Evolutionary conservation across 2,797 vertebrate species (phyloP).

Genomic region (Acanthurus lineatus): DNA sequence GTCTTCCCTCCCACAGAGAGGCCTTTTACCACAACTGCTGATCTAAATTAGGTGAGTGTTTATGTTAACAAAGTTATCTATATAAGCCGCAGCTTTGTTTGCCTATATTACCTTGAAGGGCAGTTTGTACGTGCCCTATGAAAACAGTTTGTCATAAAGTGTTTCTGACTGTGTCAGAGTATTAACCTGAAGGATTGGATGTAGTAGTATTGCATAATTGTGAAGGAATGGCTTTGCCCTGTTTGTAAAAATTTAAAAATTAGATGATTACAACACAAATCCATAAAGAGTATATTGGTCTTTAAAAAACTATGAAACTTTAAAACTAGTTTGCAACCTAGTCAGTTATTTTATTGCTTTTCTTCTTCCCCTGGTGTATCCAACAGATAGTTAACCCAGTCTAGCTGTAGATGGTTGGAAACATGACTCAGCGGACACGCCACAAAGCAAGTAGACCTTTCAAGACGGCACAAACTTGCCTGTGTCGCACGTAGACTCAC

Average conservation of each 20-base stretch:
- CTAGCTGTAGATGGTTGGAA: slow-evolving; percentile 30
- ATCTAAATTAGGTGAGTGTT: slow-evolving; percentile 5
- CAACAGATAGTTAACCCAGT: slow-evolving; percentile 45
- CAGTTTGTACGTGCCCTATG: neutral
- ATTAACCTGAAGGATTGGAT: neutral
- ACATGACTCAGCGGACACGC: slow-evolving; percentile 58
- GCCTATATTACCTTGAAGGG: neutral
- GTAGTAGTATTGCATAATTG: neutral
- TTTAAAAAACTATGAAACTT: neutral
- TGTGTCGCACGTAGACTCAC: neutral
- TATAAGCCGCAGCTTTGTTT: slow-evolving; percentile 4
- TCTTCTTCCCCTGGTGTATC: neutral
- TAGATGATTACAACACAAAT: slow-evolving; percentile 4
- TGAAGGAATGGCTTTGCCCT: neutral
- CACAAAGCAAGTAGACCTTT: slow-evolving; percentile 41
- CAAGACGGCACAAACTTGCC: slow-evolving; percentile 21
- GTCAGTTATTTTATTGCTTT: slow-evolving; percentile 23
- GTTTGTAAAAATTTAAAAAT: slow-evolving; percentile 9
- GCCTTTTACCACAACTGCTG: neutral
- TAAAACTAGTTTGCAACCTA: neutral
- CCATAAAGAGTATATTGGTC: neutral
- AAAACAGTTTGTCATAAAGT: slow-evolving; percentile 18
- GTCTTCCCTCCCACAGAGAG: neutral
- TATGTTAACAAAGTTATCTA: slow-evolving; percentile 20
- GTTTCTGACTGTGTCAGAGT: neutral